Conservation (phyloP, 2,113 vertebrate species). For the Megaceryle maxima region DNA sequence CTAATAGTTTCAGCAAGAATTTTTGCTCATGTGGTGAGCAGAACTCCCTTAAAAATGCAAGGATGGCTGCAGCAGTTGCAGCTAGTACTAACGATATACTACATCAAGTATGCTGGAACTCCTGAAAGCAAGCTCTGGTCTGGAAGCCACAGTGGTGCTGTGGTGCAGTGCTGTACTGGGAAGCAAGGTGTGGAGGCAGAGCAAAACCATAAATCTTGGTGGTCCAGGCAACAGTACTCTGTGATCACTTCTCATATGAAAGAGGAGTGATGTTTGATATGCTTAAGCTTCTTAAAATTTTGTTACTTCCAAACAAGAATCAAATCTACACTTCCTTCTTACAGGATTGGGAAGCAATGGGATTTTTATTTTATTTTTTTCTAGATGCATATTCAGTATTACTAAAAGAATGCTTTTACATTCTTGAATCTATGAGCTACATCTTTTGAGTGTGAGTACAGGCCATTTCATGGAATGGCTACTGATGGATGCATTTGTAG, state of each 20-base stretch:
- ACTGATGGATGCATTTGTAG: neutral
- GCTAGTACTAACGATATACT: neutral
- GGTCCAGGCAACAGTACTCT: neutral
- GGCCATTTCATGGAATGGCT: neutral
- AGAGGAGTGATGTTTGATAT: neutral
- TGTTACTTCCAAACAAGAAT: neutral
- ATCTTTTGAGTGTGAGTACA: neutral
- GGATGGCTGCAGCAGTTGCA: neutral
- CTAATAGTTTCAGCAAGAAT: no score
- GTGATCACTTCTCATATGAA: neutral
- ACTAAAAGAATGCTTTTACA: neutral
- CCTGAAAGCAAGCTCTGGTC: neutral
- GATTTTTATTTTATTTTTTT: neutral
- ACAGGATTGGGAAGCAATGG: neutral
- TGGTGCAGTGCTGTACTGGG: neutral
- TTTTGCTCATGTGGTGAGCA: neutral
- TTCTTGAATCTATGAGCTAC: neutral
- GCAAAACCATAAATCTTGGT: neutral
- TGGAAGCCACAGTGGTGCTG: neutral
- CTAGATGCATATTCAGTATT: neutral
- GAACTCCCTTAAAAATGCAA: neutral
- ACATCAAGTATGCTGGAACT: neutral
- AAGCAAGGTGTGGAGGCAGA: neutral
- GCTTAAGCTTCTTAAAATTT: neutral
- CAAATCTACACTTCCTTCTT: neutral